Percentiles rank a stretch among this genome's conserved stretches.
phyloP scores from a whole-genome alignment of 2,113 vertebrate species.

The Gila orcuttii region DNA sequence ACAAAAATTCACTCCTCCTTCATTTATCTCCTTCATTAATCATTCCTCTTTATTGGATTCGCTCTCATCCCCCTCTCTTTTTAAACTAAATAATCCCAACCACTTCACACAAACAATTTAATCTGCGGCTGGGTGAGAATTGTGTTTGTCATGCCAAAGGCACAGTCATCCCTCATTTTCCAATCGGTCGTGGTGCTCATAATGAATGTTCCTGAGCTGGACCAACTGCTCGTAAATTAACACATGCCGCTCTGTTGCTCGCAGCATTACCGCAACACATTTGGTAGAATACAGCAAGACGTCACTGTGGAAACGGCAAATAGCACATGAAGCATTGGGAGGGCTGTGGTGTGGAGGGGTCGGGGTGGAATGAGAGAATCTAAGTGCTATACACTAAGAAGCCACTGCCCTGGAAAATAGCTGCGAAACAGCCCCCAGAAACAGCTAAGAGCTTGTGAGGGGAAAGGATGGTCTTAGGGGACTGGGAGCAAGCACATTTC shows the following conservation, averaged over 20 bases:
- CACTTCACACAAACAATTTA: constrained; percentile 65
- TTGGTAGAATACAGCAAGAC: constrained; percentile 42
- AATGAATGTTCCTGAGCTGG: constrained; percentile 61
- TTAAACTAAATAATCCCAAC: constrained; percentile 64
- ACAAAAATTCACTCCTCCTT: constrained; percentile 49
- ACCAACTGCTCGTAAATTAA: constrained; percentile 67
- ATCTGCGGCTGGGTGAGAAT: constrained; percentile 63
- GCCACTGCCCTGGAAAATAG: constrained; percentile 51
- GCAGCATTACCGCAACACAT: constrained; percentile 39
- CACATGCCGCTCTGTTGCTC: constrained; percentile 51
- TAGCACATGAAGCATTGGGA: constrained; percentile 40
- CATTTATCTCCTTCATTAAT: constrained; percentile 48
- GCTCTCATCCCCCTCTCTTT: constrained; percentile 43
- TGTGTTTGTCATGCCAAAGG: constrained; percentile 51
- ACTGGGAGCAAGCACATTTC: background rate
- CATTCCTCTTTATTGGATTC: constrained; percentile 33
- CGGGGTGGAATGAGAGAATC: background rate
- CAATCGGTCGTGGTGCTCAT: constrained; percentile 45
- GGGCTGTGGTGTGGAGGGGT: background rate
- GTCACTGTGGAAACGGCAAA: constrained; percentile 61
- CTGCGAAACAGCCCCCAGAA: constrained; percentile 57
- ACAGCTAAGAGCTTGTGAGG: constrained; percentile 31
- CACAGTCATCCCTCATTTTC: constrained; percentile 60
- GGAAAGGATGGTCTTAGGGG: constrained; percentile 18
- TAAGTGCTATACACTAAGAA: constrained; percentile 47